Evolutionary conservation across 2,888 invertebrate species (phyloP).

Genomic region (Orthosia gothica): DNA sequence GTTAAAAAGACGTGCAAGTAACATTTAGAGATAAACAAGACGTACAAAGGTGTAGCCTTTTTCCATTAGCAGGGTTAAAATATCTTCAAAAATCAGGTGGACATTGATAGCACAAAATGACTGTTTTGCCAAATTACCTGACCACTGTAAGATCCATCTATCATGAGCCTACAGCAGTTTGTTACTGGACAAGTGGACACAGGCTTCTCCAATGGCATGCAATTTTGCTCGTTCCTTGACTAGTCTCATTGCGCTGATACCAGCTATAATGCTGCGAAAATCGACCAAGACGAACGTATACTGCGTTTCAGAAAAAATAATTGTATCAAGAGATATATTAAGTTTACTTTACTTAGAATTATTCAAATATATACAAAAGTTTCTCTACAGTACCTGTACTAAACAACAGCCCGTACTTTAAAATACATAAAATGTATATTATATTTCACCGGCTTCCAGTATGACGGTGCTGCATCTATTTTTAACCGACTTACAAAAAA

Average conservation of each 20-base stretch:
- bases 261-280: not conserved
- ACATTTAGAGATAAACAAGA: too few species aligned
- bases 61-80: not conserved
- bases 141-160: too few species aligned
- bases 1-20: too few species aligned
- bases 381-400: not conserved
- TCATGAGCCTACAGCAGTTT: too few species aligned
- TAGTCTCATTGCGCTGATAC: not conserved
- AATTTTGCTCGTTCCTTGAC: too few species aligned
- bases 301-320: too few species aligned
- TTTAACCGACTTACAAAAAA: too few species aligned
- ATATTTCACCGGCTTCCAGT: constrained; percentile 1
- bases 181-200: too few species aligned
- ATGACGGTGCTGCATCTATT: constrained; percentile 24
- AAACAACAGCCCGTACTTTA: not conserved
- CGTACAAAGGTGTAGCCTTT: too few species aligned
- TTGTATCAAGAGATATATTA: not conserved
- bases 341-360: too few species aligned
- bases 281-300: not conserved
- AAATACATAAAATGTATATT: not conserved
- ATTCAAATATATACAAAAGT: not conserved
- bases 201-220: too few species aligned
- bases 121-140: too few species aligned
- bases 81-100: not conserved
- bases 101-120: not conserved